Conservation (phyloP, 2,888 invertebrate species). For the Esperia sulphurella region DNA sequence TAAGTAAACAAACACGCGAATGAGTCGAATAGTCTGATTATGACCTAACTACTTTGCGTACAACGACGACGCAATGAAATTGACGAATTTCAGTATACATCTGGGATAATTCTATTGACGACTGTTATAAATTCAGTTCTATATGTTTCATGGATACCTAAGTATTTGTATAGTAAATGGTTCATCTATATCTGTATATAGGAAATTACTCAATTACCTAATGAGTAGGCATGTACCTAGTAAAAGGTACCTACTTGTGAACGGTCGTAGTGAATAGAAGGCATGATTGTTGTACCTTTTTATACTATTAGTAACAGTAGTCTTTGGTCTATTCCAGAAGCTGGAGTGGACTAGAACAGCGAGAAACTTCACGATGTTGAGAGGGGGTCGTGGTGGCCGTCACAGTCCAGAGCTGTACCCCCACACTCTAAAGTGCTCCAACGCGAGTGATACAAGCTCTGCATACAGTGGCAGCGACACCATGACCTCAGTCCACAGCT, state of each 20-base stretch:
- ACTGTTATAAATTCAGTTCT: not conserved
- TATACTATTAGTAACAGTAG: too few relatives aligned
- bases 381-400: conserved; percentile 79
- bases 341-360: conserved; percentile 50
- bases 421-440: conserved; percentile 87
- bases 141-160: not conserved
- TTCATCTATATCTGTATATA: too few relatives aligned
- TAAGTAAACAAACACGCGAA: conserved; percentile 9
- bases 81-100: conserved; percentile 15
- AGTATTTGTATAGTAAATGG: too few relatives aligned
- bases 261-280: too few relatives aligned
- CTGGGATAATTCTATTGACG: not conserved
- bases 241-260: too few relatives aligned
- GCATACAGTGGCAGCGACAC: conserved; percentile 98
- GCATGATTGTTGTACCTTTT: conserved; percentile 1
- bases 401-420: conserved; percentile 89
- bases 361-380: conserved; percentile 77
- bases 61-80: conserved; percentile 19
- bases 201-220: too few relatives aligned
- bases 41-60: conserved; percentile 13
- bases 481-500: conserved; percentile 95
- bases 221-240: too few relatives aligned
- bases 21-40: conserved; percentile 3
- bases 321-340: conserved; percentile 59
- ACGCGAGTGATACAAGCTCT: conserved; percentile 96